Conservation (phyloP, 2,797 vertebrate species). For the Caiman crocodilus region DNA sequence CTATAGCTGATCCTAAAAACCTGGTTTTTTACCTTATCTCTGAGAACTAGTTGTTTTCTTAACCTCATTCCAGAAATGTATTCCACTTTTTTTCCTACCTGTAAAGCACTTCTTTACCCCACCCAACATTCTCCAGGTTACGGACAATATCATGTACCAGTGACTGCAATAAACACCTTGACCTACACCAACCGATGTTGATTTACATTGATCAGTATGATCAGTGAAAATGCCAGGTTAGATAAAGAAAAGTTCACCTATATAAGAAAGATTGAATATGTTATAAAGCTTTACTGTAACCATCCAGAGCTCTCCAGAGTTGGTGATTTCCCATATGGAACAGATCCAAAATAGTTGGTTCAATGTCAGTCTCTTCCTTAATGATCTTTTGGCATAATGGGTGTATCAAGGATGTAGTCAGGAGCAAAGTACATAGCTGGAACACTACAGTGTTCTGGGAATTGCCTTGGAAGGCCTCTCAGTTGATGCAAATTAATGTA, state of each 20-base stretch:
- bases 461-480: not conserved
- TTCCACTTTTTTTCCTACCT: not conserved
- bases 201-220: too few species aligned
- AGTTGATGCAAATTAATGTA: not conserved
- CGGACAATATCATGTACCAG: not conserved
- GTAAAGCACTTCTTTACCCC: not conserved
- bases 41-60: conserved; percentile 30
- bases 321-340: too few species aligned
- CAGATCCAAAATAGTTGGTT: not conserved
- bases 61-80: conserved; percentile 1
- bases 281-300: too few species aligned
- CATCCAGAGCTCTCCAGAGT: too few species aligned
- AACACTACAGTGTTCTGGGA: not conserved
- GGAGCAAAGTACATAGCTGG: not conserved
- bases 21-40: conserved; percentile 37
- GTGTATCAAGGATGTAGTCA: not conserved
- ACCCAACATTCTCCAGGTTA: conserved; percentile 2
- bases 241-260: too few species aligned
- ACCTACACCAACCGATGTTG: too few species aligned
- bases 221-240: too few species aligned
- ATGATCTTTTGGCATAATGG: not conserved
- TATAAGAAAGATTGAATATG: too few species aligned
- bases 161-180: not conserved
- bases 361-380: not conserved
- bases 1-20: conserved; percentile 63